Percentiles rank a stretch among this genome's conserved stretches.
Conservation (phyloP, 1,140 invertebrate genomes). For the Luehdorfia chinensis region DNA sequence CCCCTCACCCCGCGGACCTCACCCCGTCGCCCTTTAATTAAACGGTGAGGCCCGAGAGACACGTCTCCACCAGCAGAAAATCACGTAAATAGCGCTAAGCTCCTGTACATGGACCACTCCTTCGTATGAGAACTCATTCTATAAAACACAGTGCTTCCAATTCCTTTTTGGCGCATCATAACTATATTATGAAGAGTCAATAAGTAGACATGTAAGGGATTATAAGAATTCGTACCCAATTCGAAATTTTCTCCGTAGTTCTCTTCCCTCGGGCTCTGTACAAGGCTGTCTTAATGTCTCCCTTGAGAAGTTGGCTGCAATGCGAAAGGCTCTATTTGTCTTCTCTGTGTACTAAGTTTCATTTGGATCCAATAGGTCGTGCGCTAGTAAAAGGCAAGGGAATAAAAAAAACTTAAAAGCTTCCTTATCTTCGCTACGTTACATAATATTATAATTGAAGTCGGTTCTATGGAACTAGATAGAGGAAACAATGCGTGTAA, state of each 20-base stretch:
- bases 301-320: conserved; percentile 14
- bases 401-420: conserved; percentile 1
- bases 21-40: conserved; percentile 73
- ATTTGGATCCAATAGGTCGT: conserved; percentile 11
- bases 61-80: conserved; percentile 65
- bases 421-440: conserved; percentile 1
- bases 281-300: conserved; percentile 11
- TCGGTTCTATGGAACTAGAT: conserved; percentile 44
- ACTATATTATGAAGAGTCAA: too few relatives aligned
- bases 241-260: conserved; percentile 3
- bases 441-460: conserved; percentile 18
- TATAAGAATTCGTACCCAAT: too few relatives aligned
- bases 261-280: conserved; percentile 1
- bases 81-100: conserved; percentile 68
- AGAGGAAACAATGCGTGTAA: conserved; percentile 63
- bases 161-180: conserved; percentile 20
- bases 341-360: conserved; percentile 10
- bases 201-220: too few relatives aligned
- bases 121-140: not conserved
- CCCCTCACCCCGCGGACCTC: conserved; percentile 37
- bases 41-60: conserved; percentile 72
- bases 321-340: conserved; percentile 17
- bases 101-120: conserved; percentile 29
- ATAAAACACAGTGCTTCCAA: conserved; percentile 26
- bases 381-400: not conserved